Percentiles rank a stretch among this genome's conserved stretches.
These are phyloP conservation scores for Archaeoteleia sp. DNA, from an alignment of 2,888 invertebrate genomes.

Conservation along the genomic window DNA sequence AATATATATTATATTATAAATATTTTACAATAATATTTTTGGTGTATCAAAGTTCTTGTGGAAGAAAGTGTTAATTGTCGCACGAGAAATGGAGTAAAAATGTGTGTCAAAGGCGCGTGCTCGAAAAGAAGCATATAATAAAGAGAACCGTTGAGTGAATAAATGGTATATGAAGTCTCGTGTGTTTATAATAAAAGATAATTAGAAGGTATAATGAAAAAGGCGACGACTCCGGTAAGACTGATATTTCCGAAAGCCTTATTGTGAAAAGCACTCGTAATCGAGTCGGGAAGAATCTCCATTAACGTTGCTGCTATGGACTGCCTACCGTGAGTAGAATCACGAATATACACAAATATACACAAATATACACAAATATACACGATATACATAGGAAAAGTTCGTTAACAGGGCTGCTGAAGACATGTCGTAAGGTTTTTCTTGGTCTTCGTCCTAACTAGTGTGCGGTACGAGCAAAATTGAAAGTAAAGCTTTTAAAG, in stretches of 20 bases:
- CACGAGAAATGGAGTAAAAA: too few species aligned
- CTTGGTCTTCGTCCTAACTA: constrained; percentile 16
- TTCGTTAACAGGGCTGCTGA: constrained; percentile 38
- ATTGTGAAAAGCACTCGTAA: constrained; percentile 42
- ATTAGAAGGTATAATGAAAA: constrained; percentile 35
- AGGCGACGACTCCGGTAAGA: constrained; percentile 18
- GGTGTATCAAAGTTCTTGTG: too few species aligned
- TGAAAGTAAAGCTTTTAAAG: constrained; percentile 30
- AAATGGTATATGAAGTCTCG: not conserved
- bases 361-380: too few species aligned
- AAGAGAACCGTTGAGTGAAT: not conserved
- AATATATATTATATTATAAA: too few species aligned
- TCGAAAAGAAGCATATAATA: too few species aligned
- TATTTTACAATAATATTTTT: too few species aligned
- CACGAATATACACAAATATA: too few species aligned
- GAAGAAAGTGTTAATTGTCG: too few species aligned
- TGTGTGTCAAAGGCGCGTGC: too few species aligned
- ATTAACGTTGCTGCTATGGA: constrained; percentile 32
- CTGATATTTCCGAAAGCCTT: constrained; percentile 32
- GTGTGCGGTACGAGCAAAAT: constrained; percentile 10
- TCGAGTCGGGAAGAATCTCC: constrained; percentile 46
- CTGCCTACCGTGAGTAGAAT: constrained; percentile 27
- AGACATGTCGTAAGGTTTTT: constrained; percentile 36
- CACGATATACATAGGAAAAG: constrained; percentile 27
- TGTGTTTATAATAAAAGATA: not conserved